Evolutionary conservation across 92 coral and sea anemone species (phyloP).

Genomic region (Epizoanthus rinbou): DNA sequence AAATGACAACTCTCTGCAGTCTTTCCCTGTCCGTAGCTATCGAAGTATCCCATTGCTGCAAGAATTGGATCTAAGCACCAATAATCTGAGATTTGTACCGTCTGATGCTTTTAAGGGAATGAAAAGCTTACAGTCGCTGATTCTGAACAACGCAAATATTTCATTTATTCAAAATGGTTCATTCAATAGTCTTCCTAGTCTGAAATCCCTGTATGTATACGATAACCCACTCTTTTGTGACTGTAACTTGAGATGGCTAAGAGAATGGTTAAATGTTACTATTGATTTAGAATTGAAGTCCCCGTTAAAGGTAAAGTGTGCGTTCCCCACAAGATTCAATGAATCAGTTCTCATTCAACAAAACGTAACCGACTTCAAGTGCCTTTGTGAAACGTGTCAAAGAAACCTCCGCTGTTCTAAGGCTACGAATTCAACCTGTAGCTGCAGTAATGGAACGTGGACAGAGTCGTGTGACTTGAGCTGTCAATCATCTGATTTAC

Average conservation of each 20-base stretch:
- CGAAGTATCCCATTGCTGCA: constrained; percentile 3
- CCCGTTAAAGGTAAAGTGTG: constrained; percentile 17
- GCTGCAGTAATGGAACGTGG: constrained; percentile 5
- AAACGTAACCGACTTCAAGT: constrained; percentile 12
- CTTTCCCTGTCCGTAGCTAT: constrained; percentile 32
- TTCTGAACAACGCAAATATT: constrained; percentile 52
- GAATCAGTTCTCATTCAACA: constrained; percentile 11
- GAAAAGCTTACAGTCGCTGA: constrained; percentile 35
- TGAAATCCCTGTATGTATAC: constrained; percentile 30
- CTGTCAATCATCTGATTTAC: background rate
- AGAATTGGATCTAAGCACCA: constrained; percentile 57
- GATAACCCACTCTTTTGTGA: constrained; percentile 58
- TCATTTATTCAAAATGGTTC: constrained; percentile 56
- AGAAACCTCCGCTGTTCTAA: constrained; percentile 9
- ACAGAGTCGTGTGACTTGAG: constrained; percentile 22
- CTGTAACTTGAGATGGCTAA: constrained; percentile 58
- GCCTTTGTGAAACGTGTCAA: constrained; percentile 28
- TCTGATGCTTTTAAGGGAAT: constrained; percentile 47
- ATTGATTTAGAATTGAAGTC: background rate
- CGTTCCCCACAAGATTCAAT: background rate
- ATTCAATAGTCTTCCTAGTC: constrained; percentile 37
- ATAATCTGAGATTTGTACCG: constrained; percentile 48
- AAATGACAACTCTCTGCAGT: constrained; percentile 37
- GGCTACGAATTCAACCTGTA: constrained; percentile 16
- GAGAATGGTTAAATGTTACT: constrained; percentile 48